Conservation (phyloP, 1,140 invertebrate species). For the Akabosia matsudoensis region DNA sequence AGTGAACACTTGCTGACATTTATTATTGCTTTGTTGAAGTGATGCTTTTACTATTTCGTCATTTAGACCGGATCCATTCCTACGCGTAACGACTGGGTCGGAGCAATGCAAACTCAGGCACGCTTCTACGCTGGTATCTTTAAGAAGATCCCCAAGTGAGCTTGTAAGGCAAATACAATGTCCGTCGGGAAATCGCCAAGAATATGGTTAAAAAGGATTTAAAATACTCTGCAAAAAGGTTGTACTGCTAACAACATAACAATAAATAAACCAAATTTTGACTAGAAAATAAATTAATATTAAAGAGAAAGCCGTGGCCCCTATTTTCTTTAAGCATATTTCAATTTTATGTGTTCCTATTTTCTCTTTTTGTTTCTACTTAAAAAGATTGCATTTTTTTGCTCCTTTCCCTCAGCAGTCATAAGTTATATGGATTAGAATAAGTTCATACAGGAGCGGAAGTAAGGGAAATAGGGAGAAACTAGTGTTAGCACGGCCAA, state of each 20-base stretch:
- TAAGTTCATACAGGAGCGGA: neutral
- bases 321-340: neutral
- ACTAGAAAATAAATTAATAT: slow-evolving; percentile 5
- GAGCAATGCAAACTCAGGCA: too few species aligned
- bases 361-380: neutral
- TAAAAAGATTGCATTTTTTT: neutral
- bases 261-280: neutral
- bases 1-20: too few species aligned
- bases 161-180: neutral
- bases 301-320: neutral
- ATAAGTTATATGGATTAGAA: neutral
- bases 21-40: too few species aligned
- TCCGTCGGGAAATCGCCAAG: neutral
- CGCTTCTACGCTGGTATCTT: too few species aligned
- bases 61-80: too few species aligned
- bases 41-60: too few species aligned
- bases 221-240: neutral
- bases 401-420: neutral
- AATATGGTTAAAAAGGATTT: neutral
- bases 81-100: too few species aligned
- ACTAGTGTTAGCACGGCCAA: too few species aligned
- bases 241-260: neutral
- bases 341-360: too few species aligned
- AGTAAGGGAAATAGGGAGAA: neutral
- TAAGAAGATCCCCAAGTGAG: neutral